Base-by-base conservation (phyloP, 2,113 vertebrate genomes). In the Pao palembangensis region DNA sequence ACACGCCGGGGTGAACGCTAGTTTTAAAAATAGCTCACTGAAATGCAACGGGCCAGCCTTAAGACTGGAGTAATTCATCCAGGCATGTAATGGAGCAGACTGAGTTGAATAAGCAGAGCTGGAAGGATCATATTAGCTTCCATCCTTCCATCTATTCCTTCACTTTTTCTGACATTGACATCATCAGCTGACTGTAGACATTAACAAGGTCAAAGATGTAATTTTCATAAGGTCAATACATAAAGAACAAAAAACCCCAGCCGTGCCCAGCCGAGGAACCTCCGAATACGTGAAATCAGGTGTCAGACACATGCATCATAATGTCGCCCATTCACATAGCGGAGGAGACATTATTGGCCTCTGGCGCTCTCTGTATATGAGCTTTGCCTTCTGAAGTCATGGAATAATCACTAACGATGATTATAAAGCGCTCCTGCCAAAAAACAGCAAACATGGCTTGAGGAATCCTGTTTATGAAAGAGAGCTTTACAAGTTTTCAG, bases 401-500 rank as follows among this genome's bases (percentile, higher is more conserved):
- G 72, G 71, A 80, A 76, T 78, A 75, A 72, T 77, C 63, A 52
- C 44, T 44, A 67, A 76, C 52, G 23, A 76, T 58, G 71, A 81
- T 78, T 75, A 78, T 59, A 53, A 55, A 50, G n/a, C 44, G 8
- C 58, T 54, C 52, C 71, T 69, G 67, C 56, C 61, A 51, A 76
- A 69, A 50, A 62, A 48, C 8, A 46, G 71, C 46, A 54, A 60
- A 63, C 60, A 8, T 28, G 23, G 70, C 72, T 70, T n/a, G 50
- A 80, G 78, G 71, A 84, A 78, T 79, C 81, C 71, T 78, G 80
- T 79, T 85, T 79, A 87, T 67, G 49, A 81, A 79, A 69, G 52
- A 46, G 55, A 63, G 69, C 62, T 86, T 87, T 81, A 80, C 70
- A 82, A 81, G 75, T 75, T 70, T 76, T 76, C 69, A 55, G 38